These are phyloP conservation scores for Elysia crispata DNA, from an alignment of 2,888 invertebrate species.

Conservation along the genomic window DNA sequence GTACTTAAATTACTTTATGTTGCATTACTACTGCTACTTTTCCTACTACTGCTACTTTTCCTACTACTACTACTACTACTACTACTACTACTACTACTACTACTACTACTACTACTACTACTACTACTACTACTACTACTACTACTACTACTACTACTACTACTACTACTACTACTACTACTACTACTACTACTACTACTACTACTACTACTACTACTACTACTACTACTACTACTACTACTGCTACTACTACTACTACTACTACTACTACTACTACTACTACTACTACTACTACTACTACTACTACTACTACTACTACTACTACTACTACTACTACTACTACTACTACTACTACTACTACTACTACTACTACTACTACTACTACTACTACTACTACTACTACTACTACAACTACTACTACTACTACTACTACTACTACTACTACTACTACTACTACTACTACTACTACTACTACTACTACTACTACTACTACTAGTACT, in stretches of 20 bases:
- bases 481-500: conserved; percentile 4
- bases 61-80: too few relatives aligned
- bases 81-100: background rate
- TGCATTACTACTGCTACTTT: too few relatives aligned
- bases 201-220: conserved; percentile 3
- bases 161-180: conserved; percentile 1
- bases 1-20: too few relatives aligned
- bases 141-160: background rate
- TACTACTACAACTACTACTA: background rate
- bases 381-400: conserved; percentile 9
- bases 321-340: conserved; percentile 4
- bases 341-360: conserved; percentile 4
- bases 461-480: conserved; percentile 9
- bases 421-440: conserved; percentile 1
- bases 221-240: background rate
- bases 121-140: conserved; percentile 24
- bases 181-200: background rate
- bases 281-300: conserved; percentile 4
- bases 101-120: conserved; percentile 27
- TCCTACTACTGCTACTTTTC: too few relatives aligned
- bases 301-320: conserved; percentile 4
- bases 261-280: background rate
- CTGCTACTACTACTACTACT: conserved; percentile 11
- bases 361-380: conserved; percentile 9
- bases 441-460: conserved; percentile 9